Evolutionary conservation across 1,140 invertebrate species (phyloP).

Genomic region (Caerostris darwini): DNA sequence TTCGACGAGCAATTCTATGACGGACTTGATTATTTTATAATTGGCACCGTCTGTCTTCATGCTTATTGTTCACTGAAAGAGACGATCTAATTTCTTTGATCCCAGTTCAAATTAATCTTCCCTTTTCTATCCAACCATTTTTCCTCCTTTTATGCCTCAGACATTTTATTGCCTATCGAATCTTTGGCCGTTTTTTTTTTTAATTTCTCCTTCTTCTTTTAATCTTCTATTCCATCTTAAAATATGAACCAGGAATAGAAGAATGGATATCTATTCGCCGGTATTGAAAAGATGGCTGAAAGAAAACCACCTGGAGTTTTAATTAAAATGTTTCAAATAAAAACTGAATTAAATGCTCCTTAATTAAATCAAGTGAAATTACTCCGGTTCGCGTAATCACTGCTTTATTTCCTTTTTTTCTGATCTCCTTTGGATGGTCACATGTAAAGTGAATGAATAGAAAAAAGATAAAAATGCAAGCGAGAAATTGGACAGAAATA

Average conservation of each 20-base stretch:
- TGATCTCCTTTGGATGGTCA: neutral
- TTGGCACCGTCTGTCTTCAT: neutral
- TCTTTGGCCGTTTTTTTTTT: neutral
- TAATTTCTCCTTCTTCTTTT: neutral
- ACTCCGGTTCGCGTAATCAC: neutral
- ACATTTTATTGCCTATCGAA: neutral
- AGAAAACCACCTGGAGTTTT: neutral
- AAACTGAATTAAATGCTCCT: neutral
- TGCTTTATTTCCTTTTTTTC: neutral
- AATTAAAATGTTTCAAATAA: constrained; percentile 23
- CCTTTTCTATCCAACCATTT: neutral
- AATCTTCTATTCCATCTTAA: neutral
- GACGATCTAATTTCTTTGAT: neutral
- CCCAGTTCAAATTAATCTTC: constrained; percentile 43
- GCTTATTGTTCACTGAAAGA: neutral
- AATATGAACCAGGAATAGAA: neutral
- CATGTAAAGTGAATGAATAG: neutral
- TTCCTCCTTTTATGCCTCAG: neutral
- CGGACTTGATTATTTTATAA: constrained; percentile 49
- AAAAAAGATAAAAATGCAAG: too few species aligned
- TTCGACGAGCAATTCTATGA: neutral
- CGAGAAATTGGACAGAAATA: too few species aligned
- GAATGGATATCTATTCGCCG: neutral
- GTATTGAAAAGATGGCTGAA: neutral
- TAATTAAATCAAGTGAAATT: constrained; percentile 10